Evolutionary conservation across 2,797 vertebrate species (phyloP), one percentile per base, ranked within the genome.

Genomic region (Muscicapa comitata): DNA sequence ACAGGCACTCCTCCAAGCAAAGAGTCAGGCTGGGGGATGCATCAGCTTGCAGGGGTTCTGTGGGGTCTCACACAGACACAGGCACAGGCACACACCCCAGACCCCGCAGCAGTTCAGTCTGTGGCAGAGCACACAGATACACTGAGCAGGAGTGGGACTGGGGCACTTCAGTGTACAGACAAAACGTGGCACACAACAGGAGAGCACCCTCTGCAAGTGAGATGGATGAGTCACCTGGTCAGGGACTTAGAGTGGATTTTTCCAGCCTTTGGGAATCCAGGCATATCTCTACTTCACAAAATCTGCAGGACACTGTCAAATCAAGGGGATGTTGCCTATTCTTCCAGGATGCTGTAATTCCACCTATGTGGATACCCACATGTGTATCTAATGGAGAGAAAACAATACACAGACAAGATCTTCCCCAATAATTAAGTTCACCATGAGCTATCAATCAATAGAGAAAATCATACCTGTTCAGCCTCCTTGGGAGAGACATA

Each of bases 341-440:
- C 13, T 50, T 19, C 62, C 29, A 5, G 14, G 28, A 58, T 72
- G 38, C 33, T 81, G 11, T 58, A 93, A 75, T 88, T 86, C n/a
- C 3, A 1, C 4, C 3, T 4, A 15, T 70, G 11, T 65, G 67
- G 33, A 26, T 68, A 43, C 11, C 21, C n/a, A 26, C 29, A 6
- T 14, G 17, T 65, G 38, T 58, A 62, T 26, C 17, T 17, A 86
- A 51, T 11, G 15, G 28, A 81, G 13, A 55, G 25, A 78, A 92
- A 93, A 58, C 15, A 61, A 57, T 12, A 40, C 26, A 66, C 8
- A 77, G 26, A 43, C 33, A 58, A 86, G 79, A 78, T 2, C 51
- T 86, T 86, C 77, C 47, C 66, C 90, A 86, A 79, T 43, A 82
- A 77, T 88, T 50, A 92, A 81, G 31, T 66, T 31, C 35, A 82